Evolutionary conservation across 2,888 invertebrate genomes (phyloP).

Genomic region (Ophion costatus): DNA sequence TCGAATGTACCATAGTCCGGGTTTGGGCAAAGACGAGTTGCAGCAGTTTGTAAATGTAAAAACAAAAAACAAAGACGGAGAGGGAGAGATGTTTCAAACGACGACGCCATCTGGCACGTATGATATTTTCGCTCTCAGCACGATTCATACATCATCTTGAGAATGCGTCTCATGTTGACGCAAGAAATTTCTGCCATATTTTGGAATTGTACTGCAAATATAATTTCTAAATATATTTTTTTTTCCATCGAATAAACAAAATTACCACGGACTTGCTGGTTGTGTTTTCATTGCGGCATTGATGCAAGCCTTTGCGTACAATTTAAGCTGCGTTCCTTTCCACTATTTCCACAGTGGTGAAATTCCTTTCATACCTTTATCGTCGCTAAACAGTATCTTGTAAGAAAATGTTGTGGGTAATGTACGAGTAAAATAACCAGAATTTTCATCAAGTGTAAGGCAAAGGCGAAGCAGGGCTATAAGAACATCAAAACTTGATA

Average conservation of each 20-base stretch:
- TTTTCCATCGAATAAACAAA: constrained; percentile 58
- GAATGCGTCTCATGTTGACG: neutral
- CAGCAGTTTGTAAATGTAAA: neutral
- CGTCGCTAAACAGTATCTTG: neutral
- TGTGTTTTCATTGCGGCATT: neutral
- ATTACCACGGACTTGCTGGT: constrained; percentile 23
- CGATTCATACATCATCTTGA: constrained; percentile 13
- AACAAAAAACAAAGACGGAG: neutral
- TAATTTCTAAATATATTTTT: constrained; percentile 54
- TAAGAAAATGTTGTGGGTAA: no score
- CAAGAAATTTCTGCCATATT: constrained; percentile 42
- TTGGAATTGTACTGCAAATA: constrained; percentile 46
- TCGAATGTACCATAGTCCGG: neutral
- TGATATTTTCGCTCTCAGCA: constrained; percentile 18
- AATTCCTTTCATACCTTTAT: neutral
- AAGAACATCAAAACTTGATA: no score
- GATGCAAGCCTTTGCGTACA: neutral
- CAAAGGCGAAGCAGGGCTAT: no score
- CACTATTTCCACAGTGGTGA: neutral
- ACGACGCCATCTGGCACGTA: constrained; percentile 18
- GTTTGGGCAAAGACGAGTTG: neutral
- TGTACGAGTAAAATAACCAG: no score
- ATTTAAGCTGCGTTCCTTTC: neutral
- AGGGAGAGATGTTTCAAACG: constrained; percentile 7
- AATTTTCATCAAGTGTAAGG: no score